Conservation (phyloP, 2,888 invertebrate genomes). For the Microctonus hyperodae region DNA sequence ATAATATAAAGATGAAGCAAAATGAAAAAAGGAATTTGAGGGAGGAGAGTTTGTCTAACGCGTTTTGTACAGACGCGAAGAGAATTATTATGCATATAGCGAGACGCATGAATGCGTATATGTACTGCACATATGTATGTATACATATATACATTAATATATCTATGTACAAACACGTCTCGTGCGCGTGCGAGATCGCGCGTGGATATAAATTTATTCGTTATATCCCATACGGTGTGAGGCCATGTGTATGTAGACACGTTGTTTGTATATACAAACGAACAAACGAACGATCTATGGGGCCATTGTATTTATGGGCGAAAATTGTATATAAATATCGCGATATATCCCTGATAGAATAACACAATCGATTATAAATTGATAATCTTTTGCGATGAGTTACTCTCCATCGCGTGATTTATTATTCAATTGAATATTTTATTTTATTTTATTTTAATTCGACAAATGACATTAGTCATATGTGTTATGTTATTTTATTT, state of each 20-base stretch:
- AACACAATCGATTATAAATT: background rate
- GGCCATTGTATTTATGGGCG: background rate
- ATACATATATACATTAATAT: too few relatives aligned
- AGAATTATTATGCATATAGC: constrained; percentile 26
- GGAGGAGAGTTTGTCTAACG: background rate
- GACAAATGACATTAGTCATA: background rate
- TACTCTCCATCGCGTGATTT: background rate
- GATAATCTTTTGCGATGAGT: background rate
- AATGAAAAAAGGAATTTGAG: too few relatives aligned
- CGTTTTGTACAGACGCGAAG: constrained; percentile 5
- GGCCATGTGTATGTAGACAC: constrained; percentile 4
- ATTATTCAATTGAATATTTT: background rate
- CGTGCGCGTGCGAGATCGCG: constrained; percentile 12
- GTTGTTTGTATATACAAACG: background rate
- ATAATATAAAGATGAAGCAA: too few relatives aligned
- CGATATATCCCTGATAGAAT: background rate
- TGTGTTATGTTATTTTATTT: too few relatives aligned
- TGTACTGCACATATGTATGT: too few relatives aligned
- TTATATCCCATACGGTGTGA: background rate
- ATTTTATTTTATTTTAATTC: background rate
- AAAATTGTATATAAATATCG: background rate
- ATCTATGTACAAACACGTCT: background rate
- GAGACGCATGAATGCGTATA: background rate
- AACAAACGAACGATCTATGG: background rate
- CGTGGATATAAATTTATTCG: constrained; percentile 23